Evolutionary conservation across 2,113 vertebrate species (phyloP), one percentile per base, ranked within the genome.

Genomic region (Tachycineta bicolor): DNA sequence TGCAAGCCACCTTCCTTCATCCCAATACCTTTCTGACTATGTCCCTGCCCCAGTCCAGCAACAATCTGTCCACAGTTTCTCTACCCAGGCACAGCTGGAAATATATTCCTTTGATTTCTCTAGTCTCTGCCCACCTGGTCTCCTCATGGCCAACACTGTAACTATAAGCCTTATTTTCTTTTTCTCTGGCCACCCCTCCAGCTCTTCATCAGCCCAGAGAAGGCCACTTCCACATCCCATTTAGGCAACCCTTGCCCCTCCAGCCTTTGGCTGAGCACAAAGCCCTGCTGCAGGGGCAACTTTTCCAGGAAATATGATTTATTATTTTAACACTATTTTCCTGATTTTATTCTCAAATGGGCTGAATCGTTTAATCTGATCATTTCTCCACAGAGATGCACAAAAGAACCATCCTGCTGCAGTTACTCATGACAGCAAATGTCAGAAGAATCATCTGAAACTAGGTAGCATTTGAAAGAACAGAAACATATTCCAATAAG

Each of bases 211-310:
- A 11, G 31, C 37, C 31, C 9, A 4, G 29, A 84, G 28, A 62
- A 74, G 15, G 8, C 13, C 22, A 25, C 10, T 87, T 50, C 50
- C 52, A 75, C 24, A 4, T 16, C 68, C 34, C 3, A 0, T 50
- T 65, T 9, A 37, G 62, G 29, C 17, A 84, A 6, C 21, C 23
- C 50, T 65, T 74, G 13, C 17, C 11, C 23, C n/a, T 67, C 47
- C 29, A 56, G 43, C 22, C 34, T 63, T 78, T 63, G 47, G 28
- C 52, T 0, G 1, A 62, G 46, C 3, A 1, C 0, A 0, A 81
- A 82, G 28, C 28, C 19, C 43, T 59, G 28, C 39, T 20, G 20
- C 47, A 59, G 22, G 23, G 14, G 20, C 14, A 93, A 71, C 6
- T 39, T 37, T 55, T 67, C 28, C 70, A 63, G 70, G 31, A 87